Evolutionary conservation across 2,888 invertebrate genomes (phyloP).

Genomic region (Holacanthella duospinosa): DNA sequence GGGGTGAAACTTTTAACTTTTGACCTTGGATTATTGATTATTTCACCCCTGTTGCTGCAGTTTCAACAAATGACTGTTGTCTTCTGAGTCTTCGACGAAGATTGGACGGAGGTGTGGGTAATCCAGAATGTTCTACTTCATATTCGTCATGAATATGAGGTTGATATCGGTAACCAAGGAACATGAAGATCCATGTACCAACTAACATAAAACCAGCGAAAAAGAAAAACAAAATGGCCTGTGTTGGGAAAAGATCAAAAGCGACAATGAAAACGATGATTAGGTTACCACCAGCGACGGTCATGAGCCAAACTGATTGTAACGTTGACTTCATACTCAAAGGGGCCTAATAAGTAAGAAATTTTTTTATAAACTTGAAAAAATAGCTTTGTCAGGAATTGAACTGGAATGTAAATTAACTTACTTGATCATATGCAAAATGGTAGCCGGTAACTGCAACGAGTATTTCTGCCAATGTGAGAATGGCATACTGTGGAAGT

Average conservation of each 20-base stretch:
- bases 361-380: background rate
- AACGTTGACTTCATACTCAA: slow-evolving; percentile 50
- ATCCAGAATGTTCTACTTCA: background rate
- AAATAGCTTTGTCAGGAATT: background rate
- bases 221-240: slow-evolving; percentile 39
- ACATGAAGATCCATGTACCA: background rate
- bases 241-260: slow-evolving; percentile 40
- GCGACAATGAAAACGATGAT: slow-evolving; percentile 49
- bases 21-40: no score
- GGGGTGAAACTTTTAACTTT: no score
- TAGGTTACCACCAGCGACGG: slow-evolving; percentile 49
- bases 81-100: background rate
- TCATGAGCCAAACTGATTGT: slow-evolving; percentile 50
- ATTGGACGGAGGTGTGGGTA: background rate
- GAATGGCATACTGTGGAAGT: slow-evolving; percentile 81
- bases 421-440: slow-evolving; percentile 78
- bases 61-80: background rate
- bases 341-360: slow-evolving; percentile 42
- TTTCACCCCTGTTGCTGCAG: background rate
- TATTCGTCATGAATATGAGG: background rate
- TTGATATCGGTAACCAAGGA: background rate
- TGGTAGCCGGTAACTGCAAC: slow-evolving; percentile 91
- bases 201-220: background rate
- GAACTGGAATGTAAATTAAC: no score
- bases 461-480: slow-evolving; percentile 85